Evolutionary conservation across 1,140 invertebrate genomes (phyloP), one percentile per base, ranked within the genome.

Genomic region (Lordiphosa mommai): DNA sequence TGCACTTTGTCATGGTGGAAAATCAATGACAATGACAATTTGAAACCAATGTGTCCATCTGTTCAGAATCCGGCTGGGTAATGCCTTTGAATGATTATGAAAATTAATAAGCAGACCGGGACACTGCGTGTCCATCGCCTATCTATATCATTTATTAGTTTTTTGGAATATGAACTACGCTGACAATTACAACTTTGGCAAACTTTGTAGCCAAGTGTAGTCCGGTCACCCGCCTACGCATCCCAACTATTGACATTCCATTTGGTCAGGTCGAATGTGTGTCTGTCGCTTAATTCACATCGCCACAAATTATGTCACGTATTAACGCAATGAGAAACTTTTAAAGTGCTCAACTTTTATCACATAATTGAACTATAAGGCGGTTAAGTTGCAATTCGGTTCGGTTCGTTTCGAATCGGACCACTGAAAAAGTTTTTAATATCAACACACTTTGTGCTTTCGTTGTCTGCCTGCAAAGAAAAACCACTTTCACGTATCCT

Each of bases 301-400:
- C 72, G 77, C 60, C 67, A 57, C 72, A 82, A 82, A 82, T 84
- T 82, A 77, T 82, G 79, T 82, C 77, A 82, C 77, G 77, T 82
- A 71, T 37, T 55, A 59, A 41, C 34, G 57, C 60, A 68, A 58
- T 48, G 17, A 34, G 51, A 56, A 82, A 82, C 68, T 85, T 84
- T 84, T 59, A 60, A 64, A 77, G 79, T 53, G 63, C 63, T 65
- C 55, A 77, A 84, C 77, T 77, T 82, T 56, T 44, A 59, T 55
- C 53, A 36, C 71, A 64, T 66, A 71, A 67, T 73, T 66, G 65
- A 60, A 58, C 49, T 58, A 57, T 58, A 32, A 64, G 61, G 23
- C 44, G 52, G 52, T 66, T 67, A 50, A 67, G 63, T 67, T 67
- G 58, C 16, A 34, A 52, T 55, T 58, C 37, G 30, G 12, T 51